Evolutionary conservation across 1,140 invertebrate species (phyloP), one percentile per base, ranked within the genome.

Genomic region (Parasteatoda tepidariorum): DNA sequence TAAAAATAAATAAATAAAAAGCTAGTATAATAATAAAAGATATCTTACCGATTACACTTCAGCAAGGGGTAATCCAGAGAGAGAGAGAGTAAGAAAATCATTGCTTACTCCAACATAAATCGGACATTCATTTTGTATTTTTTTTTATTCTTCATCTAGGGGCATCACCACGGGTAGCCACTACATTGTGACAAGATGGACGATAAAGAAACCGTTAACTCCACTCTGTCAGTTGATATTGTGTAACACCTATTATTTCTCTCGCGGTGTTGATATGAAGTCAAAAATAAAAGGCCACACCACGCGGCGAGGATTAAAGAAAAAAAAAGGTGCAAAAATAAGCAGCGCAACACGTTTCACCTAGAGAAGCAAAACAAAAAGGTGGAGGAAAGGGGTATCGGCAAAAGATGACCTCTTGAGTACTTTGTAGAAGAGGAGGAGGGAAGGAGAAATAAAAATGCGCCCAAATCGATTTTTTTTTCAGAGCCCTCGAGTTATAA

Each of bases 291-390:
- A 48, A 18, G n/a, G 24, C 41, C 48, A 71, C 68, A 71, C 68
- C 26, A 18, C 28, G 24, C 6, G 57, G 41, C 24, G 26, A 33
- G 61, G 34, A 38, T 38, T n/a, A 54, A 48, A 34, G 30, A 22
- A 31, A 30, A 57, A 74, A 55, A 48, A 74, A 57, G 59, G 38
- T 2, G 55, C 4, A 4, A 48, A 61, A n/a, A n/a, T n/a, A n/a
- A 9, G 34, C 30, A 57, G 38, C 71, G 31, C 13, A 38, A 61
- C 57, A 48, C 38, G 38, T 48, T 48, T 48, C 4, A 74, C 31
- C 28, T 22, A 61, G n/a, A 74, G 48, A 74, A n/a, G 26, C n/a
- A 61, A 74, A 59, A 61, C 71, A 74, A 74, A 74, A n/a, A 9
- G 28, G 28, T 9, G 11, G 24, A 30, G 57, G 57, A 61, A 24